Percentiles rank a stretch among this genome's conserved stretches.
These are phyloP conservation scores for Nomada fucata DNA, from an alignment of 2,888 invertebrate species.

Conservation along the genomic window DNA sequence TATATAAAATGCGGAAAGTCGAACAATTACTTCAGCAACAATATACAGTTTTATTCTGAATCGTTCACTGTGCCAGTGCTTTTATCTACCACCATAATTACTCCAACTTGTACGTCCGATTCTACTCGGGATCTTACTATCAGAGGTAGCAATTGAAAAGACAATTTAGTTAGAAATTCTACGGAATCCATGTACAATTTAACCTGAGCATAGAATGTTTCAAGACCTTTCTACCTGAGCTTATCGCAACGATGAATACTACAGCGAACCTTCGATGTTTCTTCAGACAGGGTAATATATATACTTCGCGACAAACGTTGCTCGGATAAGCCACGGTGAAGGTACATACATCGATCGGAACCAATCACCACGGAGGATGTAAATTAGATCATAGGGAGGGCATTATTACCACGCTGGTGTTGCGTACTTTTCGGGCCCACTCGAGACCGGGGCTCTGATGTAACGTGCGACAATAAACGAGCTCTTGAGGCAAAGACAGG, in stretches of 20 bases:
- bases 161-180: no score
- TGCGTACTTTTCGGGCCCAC: conserved; percentile 22
- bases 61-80: no score
- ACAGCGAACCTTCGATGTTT: conserved; percentile 9
- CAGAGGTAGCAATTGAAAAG: no score
- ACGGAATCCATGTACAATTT: not conserved
- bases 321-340: not conserved
- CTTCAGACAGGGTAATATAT: conserved; percentile 2
- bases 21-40: no score
- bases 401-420: not conserved
- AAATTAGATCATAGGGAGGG: not conserved
- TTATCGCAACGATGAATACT: conserved; percentile 4
- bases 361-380: not conserved
- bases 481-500: conserved; percentile 69
- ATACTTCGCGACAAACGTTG: not conserved
- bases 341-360: not conserved
- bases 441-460: conserved; percentile 63
- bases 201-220: not conserved
- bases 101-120: no score
- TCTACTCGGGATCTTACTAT: no score
- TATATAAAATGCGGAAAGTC: no score
- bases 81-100: no score
- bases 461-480: conserved; percentile 72
- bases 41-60: no score
- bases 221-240: not conserved